A percentile compares a stretch with the other conserved stretches of the same genome.
phyloP scores from a whole-genome alignment of 2,113 vertebrate species.

The Muntiacus muntjak region DNA sequence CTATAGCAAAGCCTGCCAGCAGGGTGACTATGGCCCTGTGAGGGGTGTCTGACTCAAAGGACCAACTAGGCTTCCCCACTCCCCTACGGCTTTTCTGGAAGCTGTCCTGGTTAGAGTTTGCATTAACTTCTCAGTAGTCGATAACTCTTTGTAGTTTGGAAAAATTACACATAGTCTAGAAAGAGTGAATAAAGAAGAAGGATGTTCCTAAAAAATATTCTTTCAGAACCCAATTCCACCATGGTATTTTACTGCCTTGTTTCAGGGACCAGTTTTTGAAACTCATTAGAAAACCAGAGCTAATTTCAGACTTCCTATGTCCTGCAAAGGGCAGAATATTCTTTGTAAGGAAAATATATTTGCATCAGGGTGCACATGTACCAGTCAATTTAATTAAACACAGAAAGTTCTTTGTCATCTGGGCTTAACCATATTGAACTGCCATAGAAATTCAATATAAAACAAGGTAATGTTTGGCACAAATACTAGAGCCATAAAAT shows the following conservation, averaged over 20 bases:
- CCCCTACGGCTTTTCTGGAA: neutral
- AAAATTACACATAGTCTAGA: neutral
- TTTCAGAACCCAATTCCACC: neutral
- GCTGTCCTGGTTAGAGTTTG: neutral
- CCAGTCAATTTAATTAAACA: constrained; percentile 53
- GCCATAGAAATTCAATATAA: constrained; percentile 41
- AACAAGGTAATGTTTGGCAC: neutral
- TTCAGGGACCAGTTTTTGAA: neutral
- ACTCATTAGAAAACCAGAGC: neutral
- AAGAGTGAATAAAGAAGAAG: neutral
- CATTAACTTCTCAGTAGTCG: neutral
- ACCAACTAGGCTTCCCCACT: neutral
- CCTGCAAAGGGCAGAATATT: neutral
- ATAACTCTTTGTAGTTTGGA: neutral
- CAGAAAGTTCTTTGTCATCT: constrained; percentile 30
- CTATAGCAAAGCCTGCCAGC: neutral
- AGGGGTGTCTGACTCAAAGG: neutral
- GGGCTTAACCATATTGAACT: neutral
- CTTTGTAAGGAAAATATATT: constrained; percentile 39
- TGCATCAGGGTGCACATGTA: neutral
- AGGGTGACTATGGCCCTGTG: neutral
- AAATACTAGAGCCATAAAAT: constrained; percentile 26
- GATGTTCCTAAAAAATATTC: neutral
- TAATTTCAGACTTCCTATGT: constrained; percentile 15
- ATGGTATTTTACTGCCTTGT: neutral